phyloP scores from a whole-genome alignment of 2,113 vertebrate species.

The Rhea americana region DNA sequence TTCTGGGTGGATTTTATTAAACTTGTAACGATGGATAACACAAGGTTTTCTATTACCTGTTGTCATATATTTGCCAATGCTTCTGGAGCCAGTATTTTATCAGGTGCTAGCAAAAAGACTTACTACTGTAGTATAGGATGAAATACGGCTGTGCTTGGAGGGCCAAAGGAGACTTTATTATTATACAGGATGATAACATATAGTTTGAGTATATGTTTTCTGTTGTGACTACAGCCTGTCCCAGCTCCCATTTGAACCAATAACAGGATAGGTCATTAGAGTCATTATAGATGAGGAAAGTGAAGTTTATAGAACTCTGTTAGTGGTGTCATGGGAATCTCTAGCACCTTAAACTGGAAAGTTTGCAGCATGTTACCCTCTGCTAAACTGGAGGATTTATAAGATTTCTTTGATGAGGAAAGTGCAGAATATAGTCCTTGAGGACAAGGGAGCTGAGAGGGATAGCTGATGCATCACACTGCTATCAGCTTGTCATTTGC shows the following conservation, averaged over 20 bases:
- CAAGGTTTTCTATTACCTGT: background rate
- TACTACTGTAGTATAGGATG: background rate
- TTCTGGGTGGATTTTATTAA: constrained; percentile 29
- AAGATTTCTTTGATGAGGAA: background rate
- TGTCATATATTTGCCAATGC: background rate
- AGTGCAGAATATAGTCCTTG: background rate
- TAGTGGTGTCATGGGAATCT: background rate
- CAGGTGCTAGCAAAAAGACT: background rate
- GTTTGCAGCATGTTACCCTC: background rate
- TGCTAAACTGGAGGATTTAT: background rate
- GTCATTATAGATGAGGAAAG: background rate
- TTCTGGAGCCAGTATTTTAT: background rate
- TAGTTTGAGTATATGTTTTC: background rate
- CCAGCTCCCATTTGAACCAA: background rate
- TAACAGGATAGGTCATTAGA: rapidly evolving
- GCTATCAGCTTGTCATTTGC: background rate
- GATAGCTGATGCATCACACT: too few relatives aligned
- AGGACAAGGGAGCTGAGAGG: background rate
- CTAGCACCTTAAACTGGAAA: background rate
- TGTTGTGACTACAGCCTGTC: background rate
- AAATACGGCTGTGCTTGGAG: background rate
- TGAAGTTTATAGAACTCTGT: background rate
- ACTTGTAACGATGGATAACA: background rate
- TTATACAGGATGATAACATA: background rate
- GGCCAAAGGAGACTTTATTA: background rate